Evolutionary conservation across 2,888 invertebrate genomes (phyloP).

Genomic region (Lasioglossum marginatum): DNA sequence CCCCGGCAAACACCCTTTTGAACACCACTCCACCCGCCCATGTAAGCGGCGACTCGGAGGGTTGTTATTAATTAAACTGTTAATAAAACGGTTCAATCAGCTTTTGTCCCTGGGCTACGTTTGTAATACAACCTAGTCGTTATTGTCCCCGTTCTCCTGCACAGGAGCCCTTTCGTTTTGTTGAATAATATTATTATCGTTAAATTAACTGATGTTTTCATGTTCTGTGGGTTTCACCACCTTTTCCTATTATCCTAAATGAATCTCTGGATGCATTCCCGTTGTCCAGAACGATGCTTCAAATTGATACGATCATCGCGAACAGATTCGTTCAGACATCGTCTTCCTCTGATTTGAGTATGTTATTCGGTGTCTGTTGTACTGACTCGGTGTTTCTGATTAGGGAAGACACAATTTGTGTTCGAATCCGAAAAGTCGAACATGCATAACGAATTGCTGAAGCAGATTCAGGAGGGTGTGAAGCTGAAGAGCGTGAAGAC

Average conservation of each 20-base stretch:
- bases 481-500: constrained; percentile 91
- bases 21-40: neutral
- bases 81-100: constrained; percentile 40
- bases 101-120: constrained; percentile 43
- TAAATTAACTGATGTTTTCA: constrained; percentile 47
- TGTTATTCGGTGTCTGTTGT: constrained; percentile 14
- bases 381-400: constrained; percentile 46
- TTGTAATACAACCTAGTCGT: constrained; percentile 50
- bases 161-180: constrained; percentile 24
- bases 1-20: neutral
- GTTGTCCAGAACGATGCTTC: neutral
- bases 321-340: constrained; percentile 6
- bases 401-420: constrained; percentile 91
- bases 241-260: neutral
- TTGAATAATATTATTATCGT: constrained; percentile 61
- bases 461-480: constrained; percentile 92
- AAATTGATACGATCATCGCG: neutral
- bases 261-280: neutral
- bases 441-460: constrained; percentile 92
- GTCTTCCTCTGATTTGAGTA: neutral
- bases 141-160: constrained; percentile 38
- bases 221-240: constrained; percentile 36
- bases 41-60: constrained; percentile 14
- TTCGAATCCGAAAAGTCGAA: constrained; percentile 94
- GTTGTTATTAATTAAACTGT: constrained; percentile 49